Percentiles rank a stretch among this genome's conserved stretches.
Evolutionary conservation across 1,140 invertebrate species (phyloP).

Genomic region (Helicorthomorpha holstii): DNA sequence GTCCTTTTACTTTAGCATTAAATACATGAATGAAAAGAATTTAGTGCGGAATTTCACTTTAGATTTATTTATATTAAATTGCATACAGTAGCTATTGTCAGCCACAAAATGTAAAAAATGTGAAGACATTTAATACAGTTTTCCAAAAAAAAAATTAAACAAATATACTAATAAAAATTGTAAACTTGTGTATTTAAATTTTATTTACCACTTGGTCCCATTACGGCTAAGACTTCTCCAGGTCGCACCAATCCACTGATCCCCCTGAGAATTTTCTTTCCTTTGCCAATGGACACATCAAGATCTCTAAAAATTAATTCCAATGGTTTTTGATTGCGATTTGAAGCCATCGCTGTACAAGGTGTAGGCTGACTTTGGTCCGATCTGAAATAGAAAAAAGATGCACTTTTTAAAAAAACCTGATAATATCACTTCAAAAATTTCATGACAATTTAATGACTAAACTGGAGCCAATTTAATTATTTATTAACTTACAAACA

Average conservation of each 20-base stretch:
- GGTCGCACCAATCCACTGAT: constrained; percentile 55
- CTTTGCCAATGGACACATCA: constrained; percentile 32
- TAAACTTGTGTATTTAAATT: too few relatives aligned
- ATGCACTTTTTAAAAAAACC: neutral
- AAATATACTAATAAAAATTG: too few relatives aligned
- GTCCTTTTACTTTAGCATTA: too few relatives aligned
- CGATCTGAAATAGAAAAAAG: constrained; percentile 3
- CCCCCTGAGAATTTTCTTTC: constrained; percentile 44
- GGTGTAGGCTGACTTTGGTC: neutral
- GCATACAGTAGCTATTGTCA: too few relatives aligned
- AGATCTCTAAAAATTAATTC: constrained; percentile 51
- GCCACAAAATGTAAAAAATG: too few relatives aligned
- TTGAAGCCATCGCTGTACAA: neutral
- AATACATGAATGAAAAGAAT: too few relatives aligned
- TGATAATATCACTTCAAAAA: constrained; percentile 3
- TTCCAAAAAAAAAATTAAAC: too few relatives aligned
- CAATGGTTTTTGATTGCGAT: constrained; percentile 30
- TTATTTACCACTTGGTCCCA: constrained; percentile 56
- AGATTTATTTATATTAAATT: too few relatives aligned
- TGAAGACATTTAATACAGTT: too few relatives aligned
- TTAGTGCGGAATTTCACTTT: too few relatives aligned
- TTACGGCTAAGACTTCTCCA: constrained; percentile 60
- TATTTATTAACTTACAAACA: constrained; percentile 10
- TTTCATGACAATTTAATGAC: constrained; percentile 9
- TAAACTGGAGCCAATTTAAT: constrained; percentile 8